phyloP scores from a whole-genome alignment of 1,140 invertebrate genomes.

The Idris sp. region DNA sequence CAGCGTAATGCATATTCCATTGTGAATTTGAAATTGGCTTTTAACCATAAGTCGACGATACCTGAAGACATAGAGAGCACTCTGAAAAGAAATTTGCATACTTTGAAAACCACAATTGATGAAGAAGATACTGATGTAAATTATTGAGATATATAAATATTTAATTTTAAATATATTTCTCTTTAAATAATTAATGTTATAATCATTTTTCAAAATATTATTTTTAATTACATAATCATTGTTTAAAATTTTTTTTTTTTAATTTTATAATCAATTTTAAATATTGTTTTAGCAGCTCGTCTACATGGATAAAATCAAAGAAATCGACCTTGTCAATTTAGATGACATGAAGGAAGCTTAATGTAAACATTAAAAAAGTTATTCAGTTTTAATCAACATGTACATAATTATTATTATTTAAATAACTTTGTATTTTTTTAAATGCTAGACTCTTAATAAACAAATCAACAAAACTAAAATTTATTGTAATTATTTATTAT shows the following conservation, averaged over 20 bases:
- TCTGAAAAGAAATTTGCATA: conserved; percentile 28
- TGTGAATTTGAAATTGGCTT: conserved; percentile 78
- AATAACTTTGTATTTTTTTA: no score
- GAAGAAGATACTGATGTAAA: conserved; percentile 42
- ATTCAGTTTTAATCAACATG: no score
- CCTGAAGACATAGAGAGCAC: conserved; percentile 12
- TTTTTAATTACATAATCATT: no score
- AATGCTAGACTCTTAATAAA: no score
- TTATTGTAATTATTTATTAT: no score
- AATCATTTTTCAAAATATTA: no score
- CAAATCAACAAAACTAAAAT: no score
- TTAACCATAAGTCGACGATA: conserved; percentile 22
- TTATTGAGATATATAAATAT: background rate
- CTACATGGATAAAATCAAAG: conserved; percentile 36
- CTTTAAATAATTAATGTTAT: no score
- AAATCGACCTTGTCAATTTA: conserved; percentile 28
- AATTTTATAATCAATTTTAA: background rate
- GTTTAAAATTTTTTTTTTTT: background rate
- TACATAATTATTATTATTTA: no score
- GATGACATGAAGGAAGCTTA: no score
- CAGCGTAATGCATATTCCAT: conserved; percentile 83
- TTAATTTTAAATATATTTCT: no score
- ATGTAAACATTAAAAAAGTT: no score
- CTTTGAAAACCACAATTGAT: conserved; percentile 15
- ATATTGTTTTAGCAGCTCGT: conserved; percentile 33